These are phyloP conservation scores for Cryptoprocta ferox DNA, from an alignment of 2,797 vertebrate species.

Conservation along the genomic window DNA sequence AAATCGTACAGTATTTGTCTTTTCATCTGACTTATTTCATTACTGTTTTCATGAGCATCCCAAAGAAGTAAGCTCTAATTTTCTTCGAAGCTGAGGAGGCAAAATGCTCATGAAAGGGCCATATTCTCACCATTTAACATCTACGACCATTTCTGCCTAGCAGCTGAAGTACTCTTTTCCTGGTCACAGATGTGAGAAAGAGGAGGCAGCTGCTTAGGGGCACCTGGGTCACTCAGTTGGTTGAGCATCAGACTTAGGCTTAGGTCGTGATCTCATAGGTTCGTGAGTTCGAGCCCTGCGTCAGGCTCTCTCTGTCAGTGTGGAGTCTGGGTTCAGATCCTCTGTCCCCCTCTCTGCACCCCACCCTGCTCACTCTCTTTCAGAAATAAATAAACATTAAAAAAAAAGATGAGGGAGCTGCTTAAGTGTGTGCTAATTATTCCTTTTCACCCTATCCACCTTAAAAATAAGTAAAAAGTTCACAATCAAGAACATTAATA, in stretches of 20 bases:
- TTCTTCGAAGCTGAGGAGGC: conserved; percentile 20
- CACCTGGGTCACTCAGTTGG: no score
- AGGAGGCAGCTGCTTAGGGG: background rate
- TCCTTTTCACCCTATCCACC: background rate
- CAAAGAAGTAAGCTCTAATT: background rate
- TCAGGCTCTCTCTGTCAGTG: no score
- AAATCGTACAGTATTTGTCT: background rate
- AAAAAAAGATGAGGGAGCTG: background rate
- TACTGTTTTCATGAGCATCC: background rate
- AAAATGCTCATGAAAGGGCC: conserved; percentile 29
- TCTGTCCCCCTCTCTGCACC: no score
- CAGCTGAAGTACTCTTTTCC: background rate
- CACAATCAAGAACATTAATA: background rate
- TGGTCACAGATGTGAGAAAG: background rate
- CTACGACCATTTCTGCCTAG: background rate
- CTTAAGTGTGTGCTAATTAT: background rate
- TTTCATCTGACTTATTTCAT: background rate
- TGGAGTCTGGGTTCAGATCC: no score
- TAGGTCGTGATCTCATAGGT: no score
- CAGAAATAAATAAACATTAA: no score
- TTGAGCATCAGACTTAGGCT: no score
- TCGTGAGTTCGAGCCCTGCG: no score
- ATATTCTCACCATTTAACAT: background rate
- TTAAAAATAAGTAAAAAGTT: background rate
- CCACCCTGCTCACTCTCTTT: no score